Conservation (phyloP, 2,888 invertebrate genomes). For the Apamea sordens region DNA sequence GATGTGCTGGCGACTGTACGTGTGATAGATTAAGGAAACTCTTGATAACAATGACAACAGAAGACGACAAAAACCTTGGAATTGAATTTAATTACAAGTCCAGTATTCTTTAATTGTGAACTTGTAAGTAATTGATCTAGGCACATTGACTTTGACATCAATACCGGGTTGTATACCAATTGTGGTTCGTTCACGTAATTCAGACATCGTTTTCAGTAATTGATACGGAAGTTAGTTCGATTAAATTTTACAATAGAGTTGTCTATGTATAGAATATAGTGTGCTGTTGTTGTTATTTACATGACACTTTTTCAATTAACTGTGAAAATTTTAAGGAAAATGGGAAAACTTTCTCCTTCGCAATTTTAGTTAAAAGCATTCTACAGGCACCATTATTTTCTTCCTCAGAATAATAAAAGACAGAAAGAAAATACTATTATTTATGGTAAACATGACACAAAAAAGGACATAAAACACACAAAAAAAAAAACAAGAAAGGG, state of each 20-base stretch:
- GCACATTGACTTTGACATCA: slow-evolving; percentile 40
- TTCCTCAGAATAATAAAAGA: background rate
- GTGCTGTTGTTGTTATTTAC: slow-evolving; percentile 7
- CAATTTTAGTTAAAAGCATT: background rate
- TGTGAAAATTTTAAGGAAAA: background rate
- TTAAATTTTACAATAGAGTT: slow-evolving; percentile 23
- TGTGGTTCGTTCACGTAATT: slow-evolving; percentile 29
- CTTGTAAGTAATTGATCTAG: slow-evolving; percentile 28
- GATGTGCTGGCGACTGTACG: too few relatives aligned
- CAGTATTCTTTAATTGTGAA: slow-evolving; percentile 2
- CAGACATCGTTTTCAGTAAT: slow-evolving; percentile 44
- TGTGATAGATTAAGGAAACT: background rate
- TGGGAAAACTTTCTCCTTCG: background rate
- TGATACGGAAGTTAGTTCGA: slow-evolving; percentile 45
- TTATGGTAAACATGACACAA: too few relatives aligned
- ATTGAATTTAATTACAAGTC: slow-evolving; percentile 6
- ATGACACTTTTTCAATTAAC: background rate
- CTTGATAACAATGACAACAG: background rate
- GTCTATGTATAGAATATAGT: slow-evolving; percentile 3
- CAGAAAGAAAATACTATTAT: too few relatives aligned
- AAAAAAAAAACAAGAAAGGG: too few relatives aligned
- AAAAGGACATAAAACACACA: too few relatives aligned
- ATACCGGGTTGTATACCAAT: slow-evolving; percentile 17
- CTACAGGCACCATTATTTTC: background rate
- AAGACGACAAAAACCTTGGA: background rate